Evolutionary conservation across 2,113 vertebrate species (phyloP).

Genomic region (Eurystomus gularis): DNA sequence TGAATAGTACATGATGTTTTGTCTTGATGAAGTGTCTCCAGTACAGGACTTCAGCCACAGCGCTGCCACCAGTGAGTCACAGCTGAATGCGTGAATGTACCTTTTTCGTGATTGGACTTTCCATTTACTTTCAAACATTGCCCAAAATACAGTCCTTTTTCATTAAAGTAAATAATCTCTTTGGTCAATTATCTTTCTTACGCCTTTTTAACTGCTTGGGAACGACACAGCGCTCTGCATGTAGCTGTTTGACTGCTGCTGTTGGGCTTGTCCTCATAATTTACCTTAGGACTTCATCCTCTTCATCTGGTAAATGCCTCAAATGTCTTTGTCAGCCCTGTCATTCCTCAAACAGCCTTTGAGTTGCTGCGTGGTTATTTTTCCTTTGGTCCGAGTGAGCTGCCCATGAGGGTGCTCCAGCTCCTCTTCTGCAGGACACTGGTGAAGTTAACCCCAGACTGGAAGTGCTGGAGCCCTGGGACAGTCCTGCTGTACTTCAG

Average conservation of each 20-base stretch:
- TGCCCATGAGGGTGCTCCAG: not conserved
- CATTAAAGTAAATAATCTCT: not conserved
- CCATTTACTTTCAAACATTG: not conserved
- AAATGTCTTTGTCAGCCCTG: not conserved
- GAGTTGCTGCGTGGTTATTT: too few species aligned
- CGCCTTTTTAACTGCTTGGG: not conserved
- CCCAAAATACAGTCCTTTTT: not conserved
- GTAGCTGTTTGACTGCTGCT: not conserved
- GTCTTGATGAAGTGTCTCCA: not conserved
- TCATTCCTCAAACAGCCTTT: not conserved
- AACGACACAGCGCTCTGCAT: not conserved
- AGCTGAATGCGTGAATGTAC: not conserved
- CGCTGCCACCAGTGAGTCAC: not conserved
- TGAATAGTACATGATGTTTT: conserved; percentile 19
- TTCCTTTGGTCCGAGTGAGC: not conserved
- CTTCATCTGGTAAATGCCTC: not conserved
- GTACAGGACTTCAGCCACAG: not conserved
- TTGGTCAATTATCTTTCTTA: not conserved
- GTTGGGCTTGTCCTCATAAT: not conserved
- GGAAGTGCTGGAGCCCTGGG: not conserved
- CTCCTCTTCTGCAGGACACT: not conserved
- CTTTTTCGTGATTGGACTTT: not conserved
- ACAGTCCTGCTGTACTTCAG: rapidly evolving
- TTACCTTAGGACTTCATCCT: not conserved
- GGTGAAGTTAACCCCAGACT: not conserved